Evolutionary conservation across 2,888 invertebrate genomes (phyloP), one percentile per base, ranked within the genome.

Genomic region (Dolomedes plantarius): DNA sequence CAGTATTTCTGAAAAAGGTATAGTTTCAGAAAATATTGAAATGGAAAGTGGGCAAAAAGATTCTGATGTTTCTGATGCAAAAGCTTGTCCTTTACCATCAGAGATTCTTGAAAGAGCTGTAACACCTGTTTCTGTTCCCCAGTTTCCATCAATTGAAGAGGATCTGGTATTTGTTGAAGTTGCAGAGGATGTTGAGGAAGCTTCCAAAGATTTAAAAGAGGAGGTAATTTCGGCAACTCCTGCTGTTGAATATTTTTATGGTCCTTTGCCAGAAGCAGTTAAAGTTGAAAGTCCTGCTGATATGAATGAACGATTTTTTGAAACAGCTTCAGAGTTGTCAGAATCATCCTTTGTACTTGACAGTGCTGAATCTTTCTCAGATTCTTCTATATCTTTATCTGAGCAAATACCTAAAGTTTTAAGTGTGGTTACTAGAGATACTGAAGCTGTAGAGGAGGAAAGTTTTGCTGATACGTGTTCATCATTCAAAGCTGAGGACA

Each of bases 181-280:
- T 9, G 39, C 73, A 28, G 28, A 71, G 23, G 23, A 41, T 32
- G n/a, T 46, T 64, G 68, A 46, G 27, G 71, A 71, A 65, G 27
- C 46, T 27, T 0, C 7, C 19, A 9, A n/a, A 6, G 29, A 50
- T 13, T 39, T 46, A 7, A 23, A 3, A 32, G 62, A 71, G 19
- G 71, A 69, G n/a, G 16, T 31, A n/a, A 41, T 32, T 19, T 64
- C 41, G 36, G 65, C 71, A 3, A 32, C 73, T 28, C 32, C 32
- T 31, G 86, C 86, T n/a, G 80, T 86, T 16, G 86, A 86, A 72
- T 86, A 80, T 67, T 86, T 86, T 56, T 79, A 86, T 74, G 85
- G 85, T 23, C 28, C 78, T 27, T 32, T 86, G 11, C 85, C 85
- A 27, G 28, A 28, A 29, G n/a, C 78, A 27, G 74, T 86, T n/a